Evolutionary conservation across 2,888 invertebrate genomes (phyloP), one percentile per base, ranked within the genome.

Genomic region (Agonum fuliginosum): DNA sequence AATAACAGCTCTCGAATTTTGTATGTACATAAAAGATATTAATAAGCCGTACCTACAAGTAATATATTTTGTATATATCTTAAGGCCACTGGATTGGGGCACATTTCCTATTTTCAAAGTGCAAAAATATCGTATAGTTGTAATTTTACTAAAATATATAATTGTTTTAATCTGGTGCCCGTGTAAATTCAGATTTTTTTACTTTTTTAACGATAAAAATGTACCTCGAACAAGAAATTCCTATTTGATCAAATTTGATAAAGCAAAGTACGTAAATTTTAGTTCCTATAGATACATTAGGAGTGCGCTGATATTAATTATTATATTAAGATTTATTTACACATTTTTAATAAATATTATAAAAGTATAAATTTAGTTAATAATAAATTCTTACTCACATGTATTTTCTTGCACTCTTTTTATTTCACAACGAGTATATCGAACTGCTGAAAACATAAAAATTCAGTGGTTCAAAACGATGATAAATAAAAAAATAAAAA

Each of bases 101-200:
- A 81, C 81, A 77, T 79, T 81, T 81, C 81, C 81, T 81, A 81
- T 80, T 80, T 81, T 81, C 71, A 81, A 80, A 81, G 81, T 81
- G 81, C 81, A 81, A 81, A 81, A 80, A 71, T 72, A 72, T 71
- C 58, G 22, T 69, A 46, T 69, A 70, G 70, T 70, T 74, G 19
- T 74, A 62, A 74, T 73, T 72, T 75, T 67, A 75, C 67, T 75
- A 75, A 67, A 75, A 48, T 75, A 74, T 73, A 77, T 54, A 74
- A 34, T 62, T 43, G 70, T 77, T 77, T 77, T 77, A 77, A 77
- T 34, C 30, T 51, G 58, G 77, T 77, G 77, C 77, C 77, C 77
- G 24, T 30, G 37, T 12, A 75, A 75, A 67, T 65, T 75, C 67
- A 67, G 75, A 67, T 75, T 75, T 75, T 41, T 72, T 72, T 72